Evolutionary conservation across 1,140 invertebrate genomes (phyloP), one percentile per base, ranked within the genome.

Genomic region (Drosophila miranda): DNA sequence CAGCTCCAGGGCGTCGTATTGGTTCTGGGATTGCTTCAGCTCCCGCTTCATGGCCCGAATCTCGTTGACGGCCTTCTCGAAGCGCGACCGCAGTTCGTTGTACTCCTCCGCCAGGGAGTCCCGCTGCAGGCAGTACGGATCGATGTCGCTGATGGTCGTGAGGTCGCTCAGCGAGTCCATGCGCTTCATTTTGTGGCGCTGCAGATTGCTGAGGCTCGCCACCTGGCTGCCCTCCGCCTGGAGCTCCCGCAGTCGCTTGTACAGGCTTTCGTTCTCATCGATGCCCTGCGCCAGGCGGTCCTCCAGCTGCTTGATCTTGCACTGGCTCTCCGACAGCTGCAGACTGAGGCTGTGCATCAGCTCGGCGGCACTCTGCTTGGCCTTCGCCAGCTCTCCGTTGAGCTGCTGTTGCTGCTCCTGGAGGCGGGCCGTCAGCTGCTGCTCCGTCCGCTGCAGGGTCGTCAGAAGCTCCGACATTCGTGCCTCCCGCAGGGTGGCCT

Each of bases 41-140:
- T 97, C 95, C 16, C 94, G 93, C 70, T 96, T 96, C 93, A 97
- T 95, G 3, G 95, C 94, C 69, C 95, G 92, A 14, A 97, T 97
- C 92, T 97, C 96, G 59, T 94, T 92, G 1, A 97, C 94, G 0
- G 96, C 96, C 89, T 95, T 96, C 84, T 96, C 95, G 84, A 97
- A 96, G 51, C 96, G 93, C 34, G 92, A 92, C 46, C 94, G 93
- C 54, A 97, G 89, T 71, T 96, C 95, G 9, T 94, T 92, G 80
- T 95, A 97, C 84, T 96, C 95, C 89, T 96, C 95, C 63, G 95
- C 94, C 13, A 97, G 91, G 69, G 94, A 95, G 70, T 96, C 95
- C 75, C 95, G 95, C 78, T 95, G 95, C 62, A 96, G 91, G 14
- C 93, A 92, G 75, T 95, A 95, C 16, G 96, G 91, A 91, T 96